Conservation (phyloP, 2,797 vertebrate species). For the Neostethus bicornis region DNA sequence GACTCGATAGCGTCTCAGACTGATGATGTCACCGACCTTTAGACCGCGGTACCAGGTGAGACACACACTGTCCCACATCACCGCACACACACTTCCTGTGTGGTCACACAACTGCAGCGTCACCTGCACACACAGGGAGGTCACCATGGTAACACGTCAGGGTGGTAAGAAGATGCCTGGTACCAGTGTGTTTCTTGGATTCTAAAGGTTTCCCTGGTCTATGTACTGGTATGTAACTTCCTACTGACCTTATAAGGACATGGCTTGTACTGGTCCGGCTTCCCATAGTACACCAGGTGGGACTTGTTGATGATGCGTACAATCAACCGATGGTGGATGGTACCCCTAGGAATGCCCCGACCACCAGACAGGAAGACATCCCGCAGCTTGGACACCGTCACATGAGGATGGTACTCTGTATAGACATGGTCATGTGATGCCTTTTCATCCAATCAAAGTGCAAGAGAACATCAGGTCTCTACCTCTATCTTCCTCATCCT, state of each 20-base stretch:
- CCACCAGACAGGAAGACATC: constrained; percentile 53
- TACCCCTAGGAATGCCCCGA: constrained; percentile 5
- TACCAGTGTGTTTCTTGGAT: too few relatives aligned
- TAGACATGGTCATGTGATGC: constrained; percentile 3
- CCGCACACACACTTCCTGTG: constrained; percentile 70
- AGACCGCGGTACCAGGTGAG: constrained; percentile 74
- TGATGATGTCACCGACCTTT: constrained; percentile 75
- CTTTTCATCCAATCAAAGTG: too few relatives aligned
- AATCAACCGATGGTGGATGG: constrained; percentile 55
- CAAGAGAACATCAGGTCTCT: neutral
- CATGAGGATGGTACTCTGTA: constrained; percentile 48
- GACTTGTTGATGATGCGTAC: constrained; percentile 77
- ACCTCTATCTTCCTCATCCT: constrained; percentile 20
- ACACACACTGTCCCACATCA: constrained; percentile 82
- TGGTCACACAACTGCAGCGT: constrained; percentile 73
- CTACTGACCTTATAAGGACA: constrained; percentile 81
- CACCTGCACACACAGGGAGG: constrained; percentile 46
- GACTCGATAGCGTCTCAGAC: constrained; percentile 71
- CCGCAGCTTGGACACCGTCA: constrained; percentile 63
- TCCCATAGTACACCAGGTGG: constrained; percentile 78
- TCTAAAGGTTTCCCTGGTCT: too few relatives aligned
- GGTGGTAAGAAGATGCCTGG: too few relatives aligned
- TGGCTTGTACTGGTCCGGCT: constrained; percentile 66
- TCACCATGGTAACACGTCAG: too few relatives aligned
- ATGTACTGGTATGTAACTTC: neutral